Percentiles rank a stretch among this genome's conserved stretches.
phyloP scores from a whole-genome alignment of 2,113 vertebrate genomes.

The Tor tambroides region DNA sequence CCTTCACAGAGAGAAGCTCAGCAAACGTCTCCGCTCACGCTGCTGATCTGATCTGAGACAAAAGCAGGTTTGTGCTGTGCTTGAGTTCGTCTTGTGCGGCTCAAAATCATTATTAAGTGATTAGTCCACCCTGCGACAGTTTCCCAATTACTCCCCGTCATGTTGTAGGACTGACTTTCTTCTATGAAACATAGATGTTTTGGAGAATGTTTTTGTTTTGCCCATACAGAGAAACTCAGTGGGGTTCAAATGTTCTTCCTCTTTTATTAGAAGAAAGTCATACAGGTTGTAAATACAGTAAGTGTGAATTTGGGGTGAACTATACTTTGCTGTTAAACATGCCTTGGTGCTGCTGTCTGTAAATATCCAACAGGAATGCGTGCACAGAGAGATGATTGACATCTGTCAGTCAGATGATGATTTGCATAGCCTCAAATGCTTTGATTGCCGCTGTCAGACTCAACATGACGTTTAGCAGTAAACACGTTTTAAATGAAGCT shows the following conservation, averaged over 20 bases:
- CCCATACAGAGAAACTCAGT: neutral
- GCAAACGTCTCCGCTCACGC: neutral
- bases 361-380: neutral
- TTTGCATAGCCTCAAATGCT: neutral
- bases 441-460: neutral
- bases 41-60: neutral
- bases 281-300: neutral
- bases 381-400: neutral
- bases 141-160: neutral
- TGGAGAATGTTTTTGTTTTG: neutral
- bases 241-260: neutral
- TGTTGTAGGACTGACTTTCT: neutral
- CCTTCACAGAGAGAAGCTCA: neutral
- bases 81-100: neutral
- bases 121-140: neutral
- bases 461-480: neutral
- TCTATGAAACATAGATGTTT: neutral
- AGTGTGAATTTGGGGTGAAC: neutral
- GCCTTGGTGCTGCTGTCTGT: neutral
- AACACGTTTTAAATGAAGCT: neutral
- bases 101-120: neutral
- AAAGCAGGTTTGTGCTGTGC: neutral
- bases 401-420: neutral
- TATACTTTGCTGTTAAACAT: neutral
- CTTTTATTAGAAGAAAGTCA: neutral